Evolutionary conservation across 2,113 vertebrate genomes (phyloP), one percentile per base, ranked within the genome.

Genomic region (Clarias magur): DNA sequence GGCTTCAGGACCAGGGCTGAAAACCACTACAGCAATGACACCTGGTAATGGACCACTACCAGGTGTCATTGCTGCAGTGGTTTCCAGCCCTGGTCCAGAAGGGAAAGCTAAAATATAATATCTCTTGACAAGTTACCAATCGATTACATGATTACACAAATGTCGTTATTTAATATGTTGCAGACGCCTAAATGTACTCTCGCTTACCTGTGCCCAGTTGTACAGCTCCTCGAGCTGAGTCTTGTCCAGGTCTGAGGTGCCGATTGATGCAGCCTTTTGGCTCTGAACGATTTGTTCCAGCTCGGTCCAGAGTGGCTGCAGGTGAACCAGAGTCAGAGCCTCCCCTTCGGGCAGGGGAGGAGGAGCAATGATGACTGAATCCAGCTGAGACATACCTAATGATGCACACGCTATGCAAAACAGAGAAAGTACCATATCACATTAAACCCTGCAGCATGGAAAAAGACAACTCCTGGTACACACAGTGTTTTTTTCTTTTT

Each of bases 241-340:
- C 95, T 99, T 99, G 94, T 99, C 98, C 87, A 99, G 94, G 91
- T 99, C 98, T 0, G 98, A 98, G 19, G 98, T 99, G 62, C 98
- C 98, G 83, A 99, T 99, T 42, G 97, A 96, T 56, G 96, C 96
- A 67, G 99, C 96, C 92, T 95, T 96, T 90, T 96, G 96, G 91
- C 93, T 96, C 86, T 93, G 94, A 88, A 99, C 97, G 78, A 99
- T 94, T 82, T 94, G 94, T 94, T 99, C 96, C 91, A 99, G 95
- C 88, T 97, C 96, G 88, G 95, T 94, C 98, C 98, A 99, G 53
- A 96, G 96, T 27, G 97, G 97, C 87, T 99, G 96, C 91, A 99
- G 94, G 93, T 98, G 96, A 42, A 95, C 94, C 94, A 99, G 89
- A 38, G 95, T 96, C 42, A 97, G 95, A 88, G 81, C 93, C 70